Evolutionary conservation across 2,797 vertebrate genomes (phyloP).

Genomic region (Sebastes paucispinis): DNA sequence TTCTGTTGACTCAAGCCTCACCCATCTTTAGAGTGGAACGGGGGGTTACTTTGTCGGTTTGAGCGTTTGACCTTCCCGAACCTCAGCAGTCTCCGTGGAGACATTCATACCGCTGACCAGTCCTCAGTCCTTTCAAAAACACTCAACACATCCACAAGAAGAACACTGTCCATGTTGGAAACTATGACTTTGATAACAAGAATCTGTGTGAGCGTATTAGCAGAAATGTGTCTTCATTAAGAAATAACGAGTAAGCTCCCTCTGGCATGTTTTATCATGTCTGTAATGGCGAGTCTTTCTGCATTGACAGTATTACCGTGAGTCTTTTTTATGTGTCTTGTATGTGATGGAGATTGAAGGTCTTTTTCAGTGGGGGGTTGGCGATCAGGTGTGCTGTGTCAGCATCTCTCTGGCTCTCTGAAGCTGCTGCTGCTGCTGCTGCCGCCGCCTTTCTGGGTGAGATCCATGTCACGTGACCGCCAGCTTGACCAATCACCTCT

Average conservation of each 20-base stretch:
- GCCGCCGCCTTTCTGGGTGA: slow-evolving; percentile 43
- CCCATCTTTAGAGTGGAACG: slow-evolving; percentile 1
- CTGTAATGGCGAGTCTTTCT: background rate
- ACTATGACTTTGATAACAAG: slow-evolving; percentile 2
- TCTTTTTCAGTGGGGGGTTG: slow-evolving; percentile 62
- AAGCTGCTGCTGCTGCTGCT: slow-evolving; percentile 45
- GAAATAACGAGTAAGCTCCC: background rate
- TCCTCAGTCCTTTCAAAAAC: slow-evolving; percentile 13
- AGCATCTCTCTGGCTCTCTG: slow-evolving; percentile 67
- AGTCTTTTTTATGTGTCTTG: slow-evolving; percentile 14
- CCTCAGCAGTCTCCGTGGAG: slow-evolving; percentile 29
- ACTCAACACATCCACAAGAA: background rate
- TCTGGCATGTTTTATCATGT: background rate
- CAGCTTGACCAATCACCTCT: slow-evolving; percentile 59
- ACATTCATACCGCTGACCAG: background rate
- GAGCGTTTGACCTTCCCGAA: slow-evolving; percentile 40
- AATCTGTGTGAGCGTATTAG: background rate
- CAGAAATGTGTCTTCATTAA: slow-evolving; percentile 2
- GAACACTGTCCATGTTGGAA: background rate
- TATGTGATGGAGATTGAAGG: slow-evolving; percentile 55
- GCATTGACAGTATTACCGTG: background rate
- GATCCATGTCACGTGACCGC: slow-evolving; percentile 61
- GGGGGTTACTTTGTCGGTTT: slow-evolving; percentile 13
- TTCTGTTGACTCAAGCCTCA: slow-evolving; percentile 47
- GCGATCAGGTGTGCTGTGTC: slow-evolving; percentile 78